Evolutionary conservation across 2,797 vertebrate species (phyloP).

Genomic region (Dryobates pubescens): DNA sequence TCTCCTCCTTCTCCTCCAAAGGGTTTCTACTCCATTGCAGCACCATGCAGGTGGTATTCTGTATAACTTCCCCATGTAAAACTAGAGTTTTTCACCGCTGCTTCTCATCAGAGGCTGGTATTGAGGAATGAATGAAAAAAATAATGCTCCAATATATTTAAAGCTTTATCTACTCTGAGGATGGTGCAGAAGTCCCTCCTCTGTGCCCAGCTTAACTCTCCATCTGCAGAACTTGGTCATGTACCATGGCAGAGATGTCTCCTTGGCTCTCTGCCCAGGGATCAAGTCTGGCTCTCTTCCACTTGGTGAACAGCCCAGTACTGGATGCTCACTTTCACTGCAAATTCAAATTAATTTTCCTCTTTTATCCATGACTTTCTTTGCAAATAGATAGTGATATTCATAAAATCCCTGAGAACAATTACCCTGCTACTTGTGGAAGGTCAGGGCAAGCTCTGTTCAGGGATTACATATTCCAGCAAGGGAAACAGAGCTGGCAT

Average conservation of each 20-base stretch:
- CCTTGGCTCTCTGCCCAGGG: slow-evolving; percentile 13
- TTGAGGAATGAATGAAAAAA: neutral
- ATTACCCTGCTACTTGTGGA: slow-evolving; percentile 49
- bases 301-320: slow-evolving; percentile 30
- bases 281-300: slow-evolving; percentile 19
- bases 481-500: slow-evolving; percentile 14
- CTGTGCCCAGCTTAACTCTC: neutral
- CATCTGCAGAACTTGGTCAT: slow-evolving; percentile 4
- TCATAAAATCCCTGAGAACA: slow-evolving; percentile 23
- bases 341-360: slow-evolving; percentile 38
- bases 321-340: slow-evolving; percentile 19
- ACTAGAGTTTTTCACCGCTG: neutral
- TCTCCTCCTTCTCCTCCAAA: neutral
- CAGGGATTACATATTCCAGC: slow-evolving; percentile 34
- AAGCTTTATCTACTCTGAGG: neutral
- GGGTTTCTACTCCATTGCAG: neutral
- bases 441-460: slow-evolving; percentile 46
- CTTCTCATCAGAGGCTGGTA: neutral
- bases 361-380: neutral
- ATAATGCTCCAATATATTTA: neutral
- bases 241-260: neutral
- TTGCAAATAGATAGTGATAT: slow-evolving; percentile 41
- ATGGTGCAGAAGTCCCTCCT: neutral
- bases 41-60: neutral
- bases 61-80: neutral